phyloP scores from a whole-genome alignment of 2,888 invertebrate genomes.

The Amphipoea oculea region DNA sequence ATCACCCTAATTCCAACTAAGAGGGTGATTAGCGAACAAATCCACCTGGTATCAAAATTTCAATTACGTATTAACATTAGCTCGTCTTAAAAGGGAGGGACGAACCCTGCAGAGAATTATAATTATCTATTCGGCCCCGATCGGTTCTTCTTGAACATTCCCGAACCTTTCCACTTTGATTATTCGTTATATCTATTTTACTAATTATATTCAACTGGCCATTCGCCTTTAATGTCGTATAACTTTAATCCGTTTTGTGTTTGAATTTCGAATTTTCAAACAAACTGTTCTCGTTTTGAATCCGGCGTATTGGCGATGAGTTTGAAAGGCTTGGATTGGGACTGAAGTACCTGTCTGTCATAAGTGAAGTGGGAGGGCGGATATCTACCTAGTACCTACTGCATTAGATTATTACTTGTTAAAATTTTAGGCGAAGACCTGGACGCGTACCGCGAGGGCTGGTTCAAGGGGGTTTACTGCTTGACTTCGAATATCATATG shows the following conservation, averaged over 20 bases:
- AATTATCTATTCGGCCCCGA: slow-evolving; percentile 78
- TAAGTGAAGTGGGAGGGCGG: slow-evolving; percentile 19
- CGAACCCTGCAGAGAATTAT: slow-evolving; percentile 73
- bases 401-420: not conserved
- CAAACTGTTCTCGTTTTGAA: slow-evolving; percentile 35
- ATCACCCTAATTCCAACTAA: slow-evolving; percentile 66
- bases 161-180: slow-evolving; percentile 66
- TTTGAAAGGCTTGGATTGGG: slow-evolving; percentile 31
- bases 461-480: too few species aligned
- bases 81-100: slow-evolving; percentile 69
- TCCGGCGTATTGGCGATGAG: slow-evolving; percentile 31
- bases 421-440: not conserved
- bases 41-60: slow-evolving; percentile 74
- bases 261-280: slow-evolving; percentile 47
- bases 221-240: slow-evolving; percentile 44
- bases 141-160: slow-evolving; percentile 68
- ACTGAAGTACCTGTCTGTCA: slow-evolving; percentile 33
- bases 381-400: not conserved
- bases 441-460: too few species aligned
- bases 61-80: slow-evolving; percentile 78
- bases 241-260: slow-evolving; percentile 53
- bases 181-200: slow-evolving; percentile 63
- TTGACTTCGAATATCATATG: too few species aligned
- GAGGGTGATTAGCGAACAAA: slow-evolving; percentile 76
- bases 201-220: slow-evolving; percentile 52